phyloP scores from a whole-genome alignment of 2,113 vertebrate species.

The Silurus asotus region DNA sequence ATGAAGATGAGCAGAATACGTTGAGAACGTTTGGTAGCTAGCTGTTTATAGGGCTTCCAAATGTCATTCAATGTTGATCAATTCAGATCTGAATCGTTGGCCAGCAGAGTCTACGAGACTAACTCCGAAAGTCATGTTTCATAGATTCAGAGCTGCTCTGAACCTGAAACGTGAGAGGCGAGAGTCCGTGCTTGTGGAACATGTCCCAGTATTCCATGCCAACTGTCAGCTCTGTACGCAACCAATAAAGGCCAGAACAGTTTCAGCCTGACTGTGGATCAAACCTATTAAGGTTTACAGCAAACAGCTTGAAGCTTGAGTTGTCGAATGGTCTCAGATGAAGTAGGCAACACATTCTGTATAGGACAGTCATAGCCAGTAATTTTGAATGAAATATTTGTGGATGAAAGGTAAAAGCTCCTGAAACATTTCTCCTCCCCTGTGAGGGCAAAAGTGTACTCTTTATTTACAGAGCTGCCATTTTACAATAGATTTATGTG shows the following conservation, averaged over 20 bases:
- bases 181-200: not conserved
- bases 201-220: constrained; percentile 1
- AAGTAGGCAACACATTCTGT: not conserved
- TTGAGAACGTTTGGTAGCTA: not conserved
- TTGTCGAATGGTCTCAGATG: not conserved
- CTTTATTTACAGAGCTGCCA: not conserved
- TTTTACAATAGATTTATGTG: constrained; percentile 7
- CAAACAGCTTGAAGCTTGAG: not conserved
- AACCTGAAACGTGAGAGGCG: not conserved
- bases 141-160: not conserved
- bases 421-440: not conserved
- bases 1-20: no score
- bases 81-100: not conserved
- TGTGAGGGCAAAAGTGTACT: not conserved
- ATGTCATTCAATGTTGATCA: not conserved
- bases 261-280: not conserved
- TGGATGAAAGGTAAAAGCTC: not conserved
- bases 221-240: not conserved
- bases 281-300: not conserved
- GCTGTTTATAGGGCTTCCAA: not conserved
- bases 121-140: not conserved
- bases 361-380: not conserved
- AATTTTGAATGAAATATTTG: not conserved
- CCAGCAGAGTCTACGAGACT: no score
- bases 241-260: not conserved